Conservation (phyloP, 2,113 vertebrate species). For the Ancistrus triradiatus region DNA sequence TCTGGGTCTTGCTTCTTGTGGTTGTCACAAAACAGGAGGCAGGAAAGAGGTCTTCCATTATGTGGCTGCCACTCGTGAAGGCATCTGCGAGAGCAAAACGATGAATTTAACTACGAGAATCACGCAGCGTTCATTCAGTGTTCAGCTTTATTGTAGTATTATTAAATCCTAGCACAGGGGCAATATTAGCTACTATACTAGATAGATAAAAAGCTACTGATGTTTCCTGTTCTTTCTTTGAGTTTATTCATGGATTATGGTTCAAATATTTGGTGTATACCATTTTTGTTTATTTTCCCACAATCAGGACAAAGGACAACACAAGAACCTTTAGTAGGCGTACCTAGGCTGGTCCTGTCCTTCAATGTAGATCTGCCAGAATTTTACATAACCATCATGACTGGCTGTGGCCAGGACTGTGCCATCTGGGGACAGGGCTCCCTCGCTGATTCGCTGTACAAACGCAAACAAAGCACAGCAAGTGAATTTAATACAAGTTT, state of each 20-base stretch:
- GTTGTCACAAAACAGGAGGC: slow-evolving; percentile 96
- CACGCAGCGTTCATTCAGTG: too few relatives aligned
- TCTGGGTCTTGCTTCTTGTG: slow-evolving; percentile 97
- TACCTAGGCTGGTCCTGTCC: slow-evolving; percentile 92
- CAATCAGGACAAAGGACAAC: too few relatives aligned
- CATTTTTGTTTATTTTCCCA: too few relatives aligned
- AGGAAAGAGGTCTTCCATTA: slow-evolving; percentile 86
- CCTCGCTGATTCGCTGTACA: slow-evolving; percentile 86
- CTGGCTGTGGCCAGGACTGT: slow-evolving; percentile 94
- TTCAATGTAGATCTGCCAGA: slow-evolving; percentile 99
- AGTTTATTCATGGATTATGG: too few relatives aligned
- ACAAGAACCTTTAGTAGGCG: background rate
- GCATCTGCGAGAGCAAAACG: slow-evolving; percentile 69
- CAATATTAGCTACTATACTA: background rate
- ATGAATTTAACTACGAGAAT: background rate
- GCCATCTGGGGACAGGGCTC: slow-evolving; percentile 93
- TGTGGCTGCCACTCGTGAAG: slow-evolving; percentile 94
- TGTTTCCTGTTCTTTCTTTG: too few relatives aligned
- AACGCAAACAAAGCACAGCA: too few relatives aligned
- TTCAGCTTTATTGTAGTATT: too few relatives aligned
- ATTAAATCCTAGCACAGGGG: background rate
- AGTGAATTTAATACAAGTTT: too few relatives aligned
- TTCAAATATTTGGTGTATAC: too few relatives aligned
- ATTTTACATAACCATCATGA: slow-evolving; percentile 95
- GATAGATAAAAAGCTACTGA: too few relatives aligned